Evolutionary conservation across 2,113 vertebrate species (phyloP).

Genomic region (Strix aluco): DNA sequence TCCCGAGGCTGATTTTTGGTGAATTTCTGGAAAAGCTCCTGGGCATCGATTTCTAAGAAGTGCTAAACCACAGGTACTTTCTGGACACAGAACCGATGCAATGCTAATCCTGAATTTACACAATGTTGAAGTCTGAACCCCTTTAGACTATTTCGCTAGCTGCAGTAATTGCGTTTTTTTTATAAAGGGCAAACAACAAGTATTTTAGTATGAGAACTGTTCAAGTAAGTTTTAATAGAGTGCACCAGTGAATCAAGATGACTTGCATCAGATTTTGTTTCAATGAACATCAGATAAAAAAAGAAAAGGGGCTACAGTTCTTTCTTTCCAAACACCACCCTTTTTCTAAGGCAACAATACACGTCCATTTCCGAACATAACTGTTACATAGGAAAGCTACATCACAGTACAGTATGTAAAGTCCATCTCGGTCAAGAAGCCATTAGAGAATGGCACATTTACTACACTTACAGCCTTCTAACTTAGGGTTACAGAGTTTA

Average conservation of each 20-base stretch:
- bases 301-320: slow-evolving; percentile 69
- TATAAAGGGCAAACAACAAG: slow-evolving; percentile 73
- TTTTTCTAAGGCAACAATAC: slow-evolving; percentile 84
- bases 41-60: background rate
- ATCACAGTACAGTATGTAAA: slow-evolving; percentile 77
- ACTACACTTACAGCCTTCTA: slow-evolving; percentile 66
- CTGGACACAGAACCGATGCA: background rate
- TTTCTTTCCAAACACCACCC: slow-evolving; percentile 74
- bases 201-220: slow-evolving; percentile 79
- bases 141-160: background rate
- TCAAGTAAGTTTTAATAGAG: slow-evolving; percentile 90
- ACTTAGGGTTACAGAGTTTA: slow-evolving; percentile 68
- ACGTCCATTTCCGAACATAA: slow-evolving; percentile 77
- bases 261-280: slow-evolving; percentile 77
- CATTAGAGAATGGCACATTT: slow-evolving; percentile 55
- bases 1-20: background rate
- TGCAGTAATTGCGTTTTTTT: background rate
- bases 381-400: slow-evolving; percentile 80
- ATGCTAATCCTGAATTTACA: background rate
- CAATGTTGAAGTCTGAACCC: background rate
- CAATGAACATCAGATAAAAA: slow-evolving; percentile 71
- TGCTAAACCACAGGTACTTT: background rate
- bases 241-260: slow-evolving; percentile 85
- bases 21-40: background rate
- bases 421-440: slow-evolving; percentile 69